A percentile compares a stretch with the other conserved stretches of the same genome.
phyloP scores from a whole-genome alignment of 2,888 invertebrate species.

The Agrotis exclamationis region DNA sequence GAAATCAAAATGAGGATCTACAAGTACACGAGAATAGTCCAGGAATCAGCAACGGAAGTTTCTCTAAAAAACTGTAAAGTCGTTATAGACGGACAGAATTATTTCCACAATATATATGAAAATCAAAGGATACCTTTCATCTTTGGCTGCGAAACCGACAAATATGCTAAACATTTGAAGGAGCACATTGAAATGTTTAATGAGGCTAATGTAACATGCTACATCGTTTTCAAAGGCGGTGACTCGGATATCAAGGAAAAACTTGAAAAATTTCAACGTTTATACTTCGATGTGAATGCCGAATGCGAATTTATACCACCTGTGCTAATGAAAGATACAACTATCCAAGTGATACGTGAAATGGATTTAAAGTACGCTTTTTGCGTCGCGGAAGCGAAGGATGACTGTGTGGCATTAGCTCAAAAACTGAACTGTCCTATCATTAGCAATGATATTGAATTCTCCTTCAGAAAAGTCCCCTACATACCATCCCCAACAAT shows the following conservation, averaged over 20 bases:
- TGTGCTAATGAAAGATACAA: conserved; percentile 65
- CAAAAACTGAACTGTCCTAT: conserved; percentile 70
- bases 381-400: conserved; percentile 67
- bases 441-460: conserved; percentile 71
- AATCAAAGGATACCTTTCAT: conserved; percentile 49
- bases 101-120: conserved; percentile 66
- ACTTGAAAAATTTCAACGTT: conserved; percentile 25
- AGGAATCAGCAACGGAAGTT: background rate
- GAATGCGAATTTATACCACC: conserved; percentile 48
- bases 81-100: conserved; percentile 74
- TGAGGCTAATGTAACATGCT: conserved; percentile 71
- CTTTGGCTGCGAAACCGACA: conserved; percentile 72
- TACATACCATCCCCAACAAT: conserved; percentile 65
- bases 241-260: conserved; percentile 55
- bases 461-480: conserved; percentile 65
- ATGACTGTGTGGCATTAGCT: conserved; percentile 72
- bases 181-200: conserved; percentile 65
- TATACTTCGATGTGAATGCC: conserved; percentile 4
- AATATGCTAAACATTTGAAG: conserved; percentile 66
- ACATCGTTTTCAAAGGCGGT: conserved; percentile 75
- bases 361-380: conserved; percentile 67
- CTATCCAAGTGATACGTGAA: conserved; percentile 70
- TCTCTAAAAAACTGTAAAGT: conserved; percentile 64
- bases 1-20: conserved; percentile 46
- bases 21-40: background rate